These are phyloP conservation scores for Anastrepha obliqua DNA, from an alignment of 1,140 invertebrate species.

Conservation along the genomic window DNA sequence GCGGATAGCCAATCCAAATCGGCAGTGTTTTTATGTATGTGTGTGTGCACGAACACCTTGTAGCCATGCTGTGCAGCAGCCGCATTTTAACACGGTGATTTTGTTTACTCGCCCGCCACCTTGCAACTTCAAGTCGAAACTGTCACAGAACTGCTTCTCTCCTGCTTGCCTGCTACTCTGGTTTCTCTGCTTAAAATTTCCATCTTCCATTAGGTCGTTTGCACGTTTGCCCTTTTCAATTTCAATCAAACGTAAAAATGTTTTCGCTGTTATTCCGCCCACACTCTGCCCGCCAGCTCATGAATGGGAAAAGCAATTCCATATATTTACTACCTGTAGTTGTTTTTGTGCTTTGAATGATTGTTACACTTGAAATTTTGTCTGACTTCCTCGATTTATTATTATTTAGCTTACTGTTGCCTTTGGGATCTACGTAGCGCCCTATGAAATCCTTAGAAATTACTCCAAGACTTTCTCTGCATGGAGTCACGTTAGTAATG, in stretches of 20 bases:
- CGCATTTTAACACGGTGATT: background rate
- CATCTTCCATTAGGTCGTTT: background rate
- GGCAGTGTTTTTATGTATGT: too few relatives aligned
- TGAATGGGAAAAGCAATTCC: background rate
- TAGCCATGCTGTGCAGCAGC: background rate
- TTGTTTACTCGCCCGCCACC: background rate
- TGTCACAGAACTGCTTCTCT: background rate
- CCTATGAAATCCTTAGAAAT: too few relatives aligned
- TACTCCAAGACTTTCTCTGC: too few relatives aligned
- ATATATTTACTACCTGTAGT: conserved; percentile 5
- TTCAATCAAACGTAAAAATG: conserved; percentile 48
- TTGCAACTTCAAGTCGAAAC: background rate
- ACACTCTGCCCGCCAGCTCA: background rate
- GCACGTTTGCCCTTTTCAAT: conserved; percentile 42
- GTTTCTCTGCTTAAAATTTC: background rate
- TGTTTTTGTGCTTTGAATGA: background rate
- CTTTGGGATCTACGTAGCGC: too few relatives aligned
- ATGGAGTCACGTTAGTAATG: too few relatives aligned
- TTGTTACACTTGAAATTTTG: background rate
- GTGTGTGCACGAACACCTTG: background rate
- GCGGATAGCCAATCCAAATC: background rate
- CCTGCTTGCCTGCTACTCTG: background rate
- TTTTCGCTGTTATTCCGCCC: background rate
- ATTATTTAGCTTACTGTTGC: background rate
- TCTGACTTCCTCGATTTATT: background rate